Evolutionary conservation across 2,113 vertebrate genomes (phyloP), one percentile per base, ranked within the genome.

Genomic region (Catharus bicknelli): DNA sequence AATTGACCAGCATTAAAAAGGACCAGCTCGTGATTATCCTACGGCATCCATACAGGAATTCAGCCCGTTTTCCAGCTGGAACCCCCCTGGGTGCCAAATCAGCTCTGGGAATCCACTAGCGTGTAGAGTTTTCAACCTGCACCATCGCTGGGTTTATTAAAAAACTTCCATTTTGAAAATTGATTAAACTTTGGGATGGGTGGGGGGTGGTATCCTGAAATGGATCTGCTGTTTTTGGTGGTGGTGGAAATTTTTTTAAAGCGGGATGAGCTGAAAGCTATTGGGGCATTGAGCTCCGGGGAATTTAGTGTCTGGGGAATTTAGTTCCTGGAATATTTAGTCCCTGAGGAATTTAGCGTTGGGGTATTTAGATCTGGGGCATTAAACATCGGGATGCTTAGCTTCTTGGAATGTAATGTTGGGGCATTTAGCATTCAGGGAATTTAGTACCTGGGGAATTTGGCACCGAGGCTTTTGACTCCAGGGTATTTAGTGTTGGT

Each of bases 111-210:
- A 27, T 25, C 0, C 3, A 23, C 4, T 2, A 1, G 34, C 16
- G 27, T 25, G 20, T 1, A 11, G 27, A 5, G 27, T 25, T 43
- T 67, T 34, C 38, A 47, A 25, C 20, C 72, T 9, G 7, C 16
- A 8, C 42, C 57, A 11, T 26, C 20, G 3, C 3, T 1, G 11
- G 12, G 8, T 45, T 53, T 12, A 72, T 55, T 34, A 88, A 19
- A 14, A 2, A 21, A 1, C 5, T 53, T 53, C 0, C 6, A 4
- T 9, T 55, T 13, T 7, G 4, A 22, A 32, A 64, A 42, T 0
- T 5, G 19, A 29, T 68, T 32, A 38, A 59, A 54, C 16, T 42
- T 50, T 2, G 18, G 29, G 40, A 5, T 48, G 7, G 30, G 29
- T 7, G 20, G 10, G 7, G 4, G 12, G 40, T 40, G 40, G 38